phyloP scores from a whole-genome alignment of 2,113 vertebrate species.

The Camelus bactrianus region DNA sequence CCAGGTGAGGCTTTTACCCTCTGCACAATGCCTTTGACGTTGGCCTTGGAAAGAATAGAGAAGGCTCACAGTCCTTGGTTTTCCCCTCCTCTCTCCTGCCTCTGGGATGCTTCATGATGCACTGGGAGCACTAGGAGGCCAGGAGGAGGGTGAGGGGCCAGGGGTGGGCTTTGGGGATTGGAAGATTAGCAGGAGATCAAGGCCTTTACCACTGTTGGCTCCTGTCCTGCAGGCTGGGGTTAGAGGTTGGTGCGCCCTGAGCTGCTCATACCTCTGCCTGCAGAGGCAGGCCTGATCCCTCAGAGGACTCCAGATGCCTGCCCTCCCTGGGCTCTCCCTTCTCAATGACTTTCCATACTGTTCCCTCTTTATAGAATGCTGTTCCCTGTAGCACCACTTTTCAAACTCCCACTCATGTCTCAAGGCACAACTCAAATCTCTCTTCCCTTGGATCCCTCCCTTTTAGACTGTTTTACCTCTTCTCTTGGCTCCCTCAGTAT shows the following conservation, averaged over 20 bases:
- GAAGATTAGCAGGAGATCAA: neutral
- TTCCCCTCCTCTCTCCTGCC: neutral
- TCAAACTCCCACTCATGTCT: neutral
- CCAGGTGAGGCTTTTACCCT: neutral
- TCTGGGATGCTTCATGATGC: neutral
- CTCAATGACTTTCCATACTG: neutral
- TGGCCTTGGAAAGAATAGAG: neutral
- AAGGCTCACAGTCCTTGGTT: rapidly evolving
- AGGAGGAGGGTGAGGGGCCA: neutral
- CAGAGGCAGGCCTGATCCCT: neutral
- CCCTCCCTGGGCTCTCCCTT: neutral
- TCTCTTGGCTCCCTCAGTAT: rapidly evolving
- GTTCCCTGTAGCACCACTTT: neutral
- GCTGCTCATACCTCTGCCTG: neutral
- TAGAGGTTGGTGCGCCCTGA: neutral
- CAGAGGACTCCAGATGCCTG: neutral
- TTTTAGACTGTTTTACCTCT: neutral
- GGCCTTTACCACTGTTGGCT: too few species aligned
- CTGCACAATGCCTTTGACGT: too few species aligned
- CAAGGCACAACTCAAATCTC: neutral
- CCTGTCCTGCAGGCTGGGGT: neutral
- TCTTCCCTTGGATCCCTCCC: neutral
- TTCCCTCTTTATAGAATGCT: neutral
- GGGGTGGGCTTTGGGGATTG: neutral
- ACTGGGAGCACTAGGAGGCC: neutral